These are phyloP conservation scores for Ceratitis capitata DNA, from an alignment of 1,140 invertebrate genomes.

Conservation along the genomic window DNA sequence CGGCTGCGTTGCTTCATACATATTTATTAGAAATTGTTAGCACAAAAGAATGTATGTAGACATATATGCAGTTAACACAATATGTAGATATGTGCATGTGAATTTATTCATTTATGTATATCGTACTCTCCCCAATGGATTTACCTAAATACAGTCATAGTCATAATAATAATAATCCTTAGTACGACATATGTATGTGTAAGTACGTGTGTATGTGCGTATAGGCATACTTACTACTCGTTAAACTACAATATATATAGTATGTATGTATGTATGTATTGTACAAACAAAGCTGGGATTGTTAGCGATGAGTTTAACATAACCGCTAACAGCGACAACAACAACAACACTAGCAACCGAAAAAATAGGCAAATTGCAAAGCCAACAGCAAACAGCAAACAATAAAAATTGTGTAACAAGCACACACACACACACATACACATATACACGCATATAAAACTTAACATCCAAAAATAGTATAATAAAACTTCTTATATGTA, in stretches of 20 bases:
- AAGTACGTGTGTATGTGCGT: too few relatives aligned
- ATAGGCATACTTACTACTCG: too few relatives aligned
- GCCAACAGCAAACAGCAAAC: background rate
- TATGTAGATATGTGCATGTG: background rate
- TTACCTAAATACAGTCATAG: constrained; percentile 10
- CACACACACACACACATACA: background rate
- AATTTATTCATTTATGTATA: constrained; percentile 11
- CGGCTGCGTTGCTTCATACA: constrained; percentile 7
- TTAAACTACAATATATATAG: background rate
- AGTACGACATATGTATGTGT: too few relatives aligned
- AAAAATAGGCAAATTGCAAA: background rate
- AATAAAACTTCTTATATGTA: too few relatives aligned
- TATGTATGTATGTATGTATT: too few relatives aligned
- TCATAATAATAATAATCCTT: background rate
- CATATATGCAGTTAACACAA: too few relatives aligned
- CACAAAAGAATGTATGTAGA: background rate
- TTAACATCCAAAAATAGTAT: too few relatives aligned
- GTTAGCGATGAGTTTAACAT: background rate
- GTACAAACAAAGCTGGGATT: background rate
- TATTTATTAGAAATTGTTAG: constrained; percentile 7
- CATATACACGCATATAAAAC: too few relatives aligned
- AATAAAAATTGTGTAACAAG: background rate
- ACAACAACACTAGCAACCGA: background rate
- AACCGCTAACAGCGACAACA: background rate
- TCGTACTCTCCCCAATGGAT: background rate